Base-by-base conservation (phyloP, 2,888 invertebrate genomes). In the Aromia moschata region DNA sequence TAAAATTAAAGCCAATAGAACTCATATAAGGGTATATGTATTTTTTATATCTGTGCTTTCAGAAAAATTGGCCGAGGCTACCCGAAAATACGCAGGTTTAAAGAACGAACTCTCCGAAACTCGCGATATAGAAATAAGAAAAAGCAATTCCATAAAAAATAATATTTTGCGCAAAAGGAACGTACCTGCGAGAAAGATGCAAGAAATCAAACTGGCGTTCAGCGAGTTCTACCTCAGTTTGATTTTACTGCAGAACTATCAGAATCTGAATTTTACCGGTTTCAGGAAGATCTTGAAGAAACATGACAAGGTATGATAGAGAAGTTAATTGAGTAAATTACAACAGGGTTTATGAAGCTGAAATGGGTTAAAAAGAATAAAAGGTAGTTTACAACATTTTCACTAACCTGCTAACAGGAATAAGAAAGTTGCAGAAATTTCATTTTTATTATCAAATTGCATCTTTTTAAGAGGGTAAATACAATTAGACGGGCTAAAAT, bases 241-340 rank as follows among this genome's bases (percentile, higher is more conserved):
- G 46, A 96, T 99, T 71, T 84, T 99, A 11, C 84, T 99, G 60
- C 98, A 99, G 82, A 99, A 99, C 80, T 98, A 97, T 79, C 98
- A 99, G 82, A 97, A 96, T 79, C 85, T 99, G 53, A 99, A 99
- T 83, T 96, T 96, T 76, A 99, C 98, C 1, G 99, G 98, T 1
- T 99, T 99, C 83, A 87, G 98, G 64, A 99, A 99, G 83, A 99
- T 99, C 77, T 86, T 99, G 63, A 99, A 99, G 81, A 99, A 99
- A 81, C 98, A 98, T 79, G 99, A 99, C 82, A 99, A 99, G 89
- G 95, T 95, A 80, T 64, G 61, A 56, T 25, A 3, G 7, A 25
- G 25, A 25, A 25, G 25, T 25, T n/a, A n/a, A n/a, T n/a, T n/a
- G n/a, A n/a, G 40, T 7, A 10, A 10, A n/a, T 10, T 31, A 65